These are phyloP conservation scores for Podotricha telesiphe DNA, from an alignment of 2,888 invertebrate genomes.

Conservation along the genomic window DNA sequence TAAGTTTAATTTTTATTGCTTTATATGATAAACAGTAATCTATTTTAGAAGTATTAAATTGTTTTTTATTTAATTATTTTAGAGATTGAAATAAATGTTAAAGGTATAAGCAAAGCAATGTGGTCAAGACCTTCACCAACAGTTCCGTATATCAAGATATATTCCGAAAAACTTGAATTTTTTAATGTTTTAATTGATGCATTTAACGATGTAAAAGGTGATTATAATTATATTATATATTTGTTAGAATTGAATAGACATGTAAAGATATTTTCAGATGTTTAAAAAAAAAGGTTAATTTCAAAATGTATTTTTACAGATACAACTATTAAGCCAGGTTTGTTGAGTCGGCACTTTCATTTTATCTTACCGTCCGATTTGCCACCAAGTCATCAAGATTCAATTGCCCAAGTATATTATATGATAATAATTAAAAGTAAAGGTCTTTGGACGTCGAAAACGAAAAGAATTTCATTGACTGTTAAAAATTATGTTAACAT, in stretches of 20 bases:
- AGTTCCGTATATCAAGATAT: conserved; percentile 69
- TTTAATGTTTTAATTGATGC: conserved; percentile 59
- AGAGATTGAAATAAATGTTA: conserved; percentile 66
- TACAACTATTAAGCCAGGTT: conserved; percentile 57
- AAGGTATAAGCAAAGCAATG: conserved; percentile 64
- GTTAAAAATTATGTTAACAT: conserved; percentile 65
- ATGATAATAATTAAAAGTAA: conserved; percentile 63
- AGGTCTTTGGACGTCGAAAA: conserved; percentile 56
- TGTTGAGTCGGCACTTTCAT: conserved; percentile 66
- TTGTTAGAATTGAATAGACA: too few species aligned
- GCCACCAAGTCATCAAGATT: conserved; percentile 68
- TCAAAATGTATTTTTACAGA: conserved; percentile 46
- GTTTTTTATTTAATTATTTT: conserved; percentile 45
- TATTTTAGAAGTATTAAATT: background rate
- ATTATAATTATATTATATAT: conserved; percentile 37
- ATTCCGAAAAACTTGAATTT: conserved; percentile 65
- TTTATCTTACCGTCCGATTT: conserved; percentile 66
- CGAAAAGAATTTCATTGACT: conserved; percentile 53
- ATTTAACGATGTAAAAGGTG: conserved; percentile 56
- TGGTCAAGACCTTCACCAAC: conserved; percentile 71
- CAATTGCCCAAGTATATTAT: conserved; percentile 65
- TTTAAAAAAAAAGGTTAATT: too few species aligned
- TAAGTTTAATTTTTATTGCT: conserved; percentile 42
- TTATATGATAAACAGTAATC: background rate
- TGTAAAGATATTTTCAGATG: too few species aligned